Percentiles rank a stretch among this genome's conserved stretches.
Conservation (phyloP, 2,797 vertebrate species). For the Enteromius afrohamiltoni region DNA sequence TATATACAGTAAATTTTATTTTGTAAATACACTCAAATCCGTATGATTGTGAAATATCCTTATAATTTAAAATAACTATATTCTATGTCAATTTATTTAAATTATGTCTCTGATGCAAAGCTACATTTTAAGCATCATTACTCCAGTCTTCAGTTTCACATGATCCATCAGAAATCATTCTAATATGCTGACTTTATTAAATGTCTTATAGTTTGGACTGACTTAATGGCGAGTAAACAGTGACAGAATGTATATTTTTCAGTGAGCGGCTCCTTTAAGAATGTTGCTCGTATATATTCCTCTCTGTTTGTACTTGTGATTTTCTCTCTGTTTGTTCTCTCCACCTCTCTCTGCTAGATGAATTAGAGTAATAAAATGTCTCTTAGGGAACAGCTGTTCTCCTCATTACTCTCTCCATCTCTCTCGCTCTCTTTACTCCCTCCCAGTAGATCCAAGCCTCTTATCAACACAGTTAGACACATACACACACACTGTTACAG, state of each 20-base stretch:
- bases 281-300: slow-evolving; percentile 42
- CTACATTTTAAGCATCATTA: background rate
- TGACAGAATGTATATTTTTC: background rate
- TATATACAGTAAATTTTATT: too few relatives aligned
- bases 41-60: too few relatives aligned
- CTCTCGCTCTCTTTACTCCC: slow-evolving; percentile 2
- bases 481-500: slow-evolving; percentile 75
- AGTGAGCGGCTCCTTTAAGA: slow-evolving; percentile 11
- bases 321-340: slow-evolving; percentile 44
- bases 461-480: slow-evolving; percentile 26
- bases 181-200: background rate
- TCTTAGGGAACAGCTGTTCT: slow-evolving; percentile 71
- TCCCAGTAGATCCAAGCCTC: slow-evolving; percentile 26
- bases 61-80: too few relatives aligned
- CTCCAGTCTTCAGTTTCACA: too few relatives aligned
- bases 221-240: background rate
- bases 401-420: slow-evolving; percentile 63
- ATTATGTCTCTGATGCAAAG: background rate
- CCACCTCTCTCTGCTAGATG: slow-evolving; percentile 61
- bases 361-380: slow-evolving; percentile 66
- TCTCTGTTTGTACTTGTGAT: slow-evolving; percentile 36
- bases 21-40: too few relatives aligned
- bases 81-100: background rate
- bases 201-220: background rate
- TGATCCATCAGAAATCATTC: background rate